These are phyloP conservation scores for Andrena bicolor DNA, from an alignment of 2,888 invertebrate species.

Conservation along the genomic window DNA sequence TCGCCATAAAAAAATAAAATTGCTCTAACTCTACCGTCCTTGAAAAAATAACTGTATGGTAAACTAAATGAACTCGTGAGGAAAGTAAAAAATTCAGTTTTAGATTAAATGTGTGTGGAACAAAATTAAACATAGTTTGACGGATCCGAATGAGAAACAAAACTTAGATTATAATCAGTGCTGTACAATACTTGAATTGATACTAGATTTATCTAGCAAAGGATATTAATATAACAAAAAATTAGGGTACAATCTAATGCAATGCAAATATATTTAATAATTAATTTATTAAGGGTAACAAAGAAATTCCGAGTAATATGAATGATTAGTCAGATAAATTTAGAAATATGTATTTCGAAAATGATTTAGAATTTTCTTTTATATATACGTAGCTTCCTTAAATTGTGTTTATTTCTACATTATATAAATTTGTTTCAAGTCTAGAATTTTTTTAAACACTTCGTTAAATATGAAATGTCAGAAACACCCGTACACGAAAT, in stretches of 20 bases:
- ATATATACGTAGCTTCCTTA: background rate
- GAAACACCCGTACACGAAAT: too few relatives aligned
- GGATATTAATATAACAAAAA: background rate
- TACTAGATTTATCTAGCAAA: background rate
- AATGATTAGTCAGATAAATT: background rate
- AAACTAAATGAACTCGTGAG: slow-evolving; percentile 26
- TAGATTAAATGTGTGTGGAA: background rate
- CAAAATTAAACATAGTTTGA: slow-evolving; percentile 4
- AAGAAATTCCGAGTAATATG: background rate
- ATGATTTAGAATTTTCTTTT: background rate
- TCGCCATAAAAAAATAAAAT: slow-evolving; percentile 31
- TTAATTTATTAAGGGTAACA: background rate
- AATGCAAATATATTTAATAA: slow-evolving; percentile 1
- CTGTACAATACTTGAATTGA: slow-evolving; percentile 41
- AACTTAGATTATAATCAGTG: slow-evolving; percentile 53
- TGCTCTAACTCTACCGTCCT: background rate
- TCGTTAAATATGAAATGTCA: too few relatives aligned
- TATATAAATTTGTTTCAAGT: too few relatives aligned
- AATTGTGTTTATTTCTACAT: too few relatives aligned
- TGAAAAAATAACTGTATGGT: slow-evolving; percentile 17
- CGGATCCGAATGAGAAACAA: background rate
- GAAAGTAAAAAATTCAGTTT: slow-evolving; percentile 11
- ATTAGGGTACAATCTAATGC: background rate
- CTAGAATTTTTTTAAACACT: too few relatives aligned
- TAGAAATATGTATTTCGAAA: background rate